Base-by-base conservation (phyloP, 2,888 invertebrate species). In the Hesperia comma region DNA sequence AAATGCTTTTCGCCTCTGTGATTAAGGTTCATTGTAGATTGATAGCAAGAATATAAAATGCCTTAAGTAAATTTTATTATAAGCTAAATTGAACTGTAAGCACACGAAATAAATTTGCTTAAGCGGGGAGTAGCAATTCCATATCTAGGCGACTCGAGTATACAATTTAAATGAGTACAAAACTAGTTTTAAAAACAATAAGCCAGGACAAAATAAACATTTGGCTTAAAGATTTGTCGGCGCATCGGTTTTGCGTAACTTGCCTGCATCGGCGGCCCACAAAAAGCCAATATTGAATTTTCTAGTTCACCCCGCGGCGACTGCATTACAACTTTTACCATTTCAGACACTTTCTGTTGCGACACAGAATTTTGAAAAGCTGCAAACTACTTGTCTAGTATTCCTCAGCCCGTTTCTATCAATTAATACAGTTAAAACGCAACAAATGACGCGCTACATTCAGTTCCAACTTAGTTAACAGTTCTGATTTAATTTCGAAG, bases 381-480 rank as follows among this genome's bases (percentile, higher is more conserved):
- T 70, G 76, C 72, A 82, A 86, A 43, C 53, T n/a, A 32, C 53
- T 32, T 32, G 53, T 32, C 17, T 6, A 10, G 49, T 49, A 17
- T 46, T 46, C 15, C 17, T 19, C 43, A 84, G 84, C 76, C 82
- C 86, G 80, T 85, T 86, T 75, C 86, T 75, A 85, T 87, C 83
- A 87, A 87, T 90, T 88, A 88, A 81, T 84, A 79, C 84, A 82
- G 85, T 88, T 88, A 87, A 85, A 86, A 87, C 86, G 86, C 88
- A 86, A 87, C 88, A 89, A 88, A 87, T 86, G 84, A 81, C 80
- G 82, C 77, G 74, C 79, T 75, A 77, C 76, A 77, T 79, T 79
- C 76, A 80, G 80, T 78, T 78, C 75, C 82, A 90, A 90, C 85
- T 87, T 85, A 82, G 85, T 89, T 89, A 19, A 54, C 4, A 14